phyloP scores from a whole-genome alignment of 2,113 vertebrate species.

The Siniperca chuatsi region DNA sequence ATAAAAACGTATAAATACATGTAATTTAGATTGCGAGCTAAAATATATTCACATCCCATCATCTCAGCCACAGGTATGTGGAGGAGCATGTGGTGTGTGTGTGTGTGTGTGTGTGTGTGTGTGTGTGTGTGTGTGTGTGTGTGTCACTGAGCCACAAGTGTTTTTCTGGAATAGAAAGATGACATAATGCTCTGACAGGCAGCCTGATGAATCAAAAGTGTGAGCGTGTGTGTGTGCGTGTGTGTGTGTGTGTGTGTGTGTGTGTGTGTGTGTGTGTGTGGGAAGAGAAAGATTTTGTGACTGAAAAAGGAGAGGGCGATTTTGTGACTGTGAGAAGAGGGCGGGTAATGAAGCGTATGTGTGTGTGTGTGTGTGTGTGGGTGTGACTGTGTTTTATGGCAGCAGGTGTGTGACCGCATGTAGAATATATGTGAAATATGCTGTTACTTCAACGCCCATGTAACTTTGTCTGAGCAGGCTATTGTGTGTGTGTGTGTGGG shows the following conservation, averaged over 20 bases:
- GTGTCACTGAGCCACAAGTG: conserved; percentile 32
- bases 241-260: conserved; percentile 11
- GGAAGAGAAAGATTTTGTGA: neutral
- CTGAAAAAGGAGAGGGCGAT: neutral
- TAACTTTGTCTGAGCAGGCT: conserved; percentile 16
- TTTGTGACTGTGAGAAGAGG: neutral
- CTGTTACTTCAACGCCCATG: conserved; percentile 16
- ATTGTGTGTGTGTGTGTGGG: neutral
- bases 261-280: conserved; percentile 12
- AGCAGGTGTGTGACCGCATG: conserved; percentile 66
- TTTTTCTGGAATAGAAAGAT: conserved; percentile 55
- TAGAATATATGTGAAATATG: conserved; percentile 48
- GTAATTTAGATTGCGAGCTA: neutral
- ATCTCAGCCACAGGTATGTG: neutral
- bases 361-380: neutral
- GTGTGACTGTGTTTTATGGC: conserved; percentile 45
- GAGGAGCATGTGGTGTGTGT: neutral
- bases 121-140: conserved; percentile 20
- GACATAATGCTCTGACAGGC: conserved; percentile 41
- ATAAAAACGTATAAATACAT: neutral
- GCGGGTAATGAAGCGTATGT: neutral
- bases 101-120: neutral
- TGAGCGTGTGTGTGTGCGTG: conserved; percentile 8
- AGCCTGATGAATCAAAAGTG: conserved; percentile 15
- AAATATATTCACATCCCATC: conserved; percentile 16